Conservation (phyloP, 2,797 vertebrate species). For the Schizopygopsis pylzovi region DNA sequence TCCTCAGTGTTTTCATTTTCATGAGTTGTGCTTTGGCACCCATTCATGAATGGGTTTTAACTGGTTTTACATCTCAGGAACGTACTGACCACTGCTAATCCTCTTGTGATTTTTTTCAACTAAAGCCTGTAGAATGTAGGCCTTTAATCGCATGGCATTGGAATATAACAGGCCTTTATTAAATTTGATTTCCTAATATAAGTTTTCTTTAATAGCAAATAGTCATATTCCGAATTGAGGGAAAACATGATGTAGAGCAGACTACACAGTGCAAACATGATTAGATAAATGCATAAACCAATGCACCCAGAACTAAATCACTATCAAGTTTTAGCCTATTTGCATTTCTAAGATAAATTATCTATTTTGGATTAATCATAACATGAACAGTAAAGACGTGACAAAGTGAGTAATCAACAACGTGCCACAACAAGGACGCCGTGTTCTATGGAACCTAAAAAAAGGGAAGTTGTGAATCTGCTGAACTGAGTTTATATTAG, state of each 20-base stretch:
- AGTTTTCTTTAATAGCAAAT: too few relatives aligned
- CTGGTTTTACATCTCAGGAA: constrained; percentile 32
- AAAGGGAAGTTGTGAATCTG: neutral
- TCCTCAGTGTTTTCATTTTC: constrained; percentile 37
- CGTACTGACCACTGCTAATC: constrained; percentile 39
- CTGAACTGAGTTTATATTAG: neutral
- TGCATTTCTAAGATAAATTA: neutral
- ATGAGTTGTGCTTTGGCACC: constrained; percentile 23
- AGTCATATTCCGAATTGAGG: neutral
- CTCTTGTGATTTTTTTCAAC: constrained; percentile 50
- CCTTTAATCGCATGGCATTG: neutral
- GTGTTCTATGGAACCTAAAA: neutral
- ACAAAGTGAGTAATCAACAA: neutral
- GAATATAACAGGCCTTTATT: neutral
- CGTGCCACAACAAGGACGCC: neutral
- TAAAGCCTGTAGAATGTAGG: constrained; percentile 53
- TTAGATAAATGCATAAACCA: constrained; percentile 13
- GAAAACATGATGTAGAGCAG: neutral
- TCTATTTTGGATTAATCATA: neutral
- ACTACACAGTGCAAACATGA: neutral
- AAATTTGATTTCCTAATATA: neutral
- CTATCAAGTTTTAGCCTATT: neutral
- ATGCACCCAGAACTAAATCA: neutral
- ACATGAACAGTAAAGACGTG: neutral
- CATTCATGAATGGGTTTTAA: constrained; percentile 20